Evolutionary conservation across 2,797 vertebrate genomes (phyloP), one percentile per base, ranked within the genome.

Genomic region (Silurus lanzhouensis): DNA sequence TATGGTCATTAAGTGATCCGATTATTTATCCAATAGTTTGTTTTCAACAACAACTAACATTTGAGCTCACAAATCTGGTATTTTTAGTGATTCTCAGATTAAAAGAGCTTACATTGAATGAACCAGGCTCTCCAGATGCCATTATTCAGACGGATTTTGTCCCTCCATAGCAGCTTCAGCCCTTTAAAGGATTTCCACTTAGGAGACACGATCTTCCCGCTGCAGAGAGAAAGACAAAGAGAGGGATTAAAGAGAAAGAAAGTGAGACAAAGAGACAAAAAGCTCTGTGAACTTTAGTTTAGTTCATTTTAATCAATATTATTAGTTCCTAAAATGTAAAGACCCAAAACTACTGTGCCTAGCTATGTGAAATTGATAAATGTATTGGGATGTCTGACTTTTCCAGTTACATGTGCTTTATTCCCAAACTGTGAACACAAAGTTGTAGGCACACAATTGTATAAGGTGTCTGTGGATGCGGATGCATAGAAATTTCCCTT

Each of bases 151-250:
- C 98, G 98, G 86, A 99, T 99, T 94, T 99, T 99, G 90, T 99
- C 98, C 84, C 97, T 93, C 95, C 98, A 99, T 81, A 98, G 96
- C 91, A 99, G 89, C 82, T 95, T 94, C 91, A 99, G 95, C 17
- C 98, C 98, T 90, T 99, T 99, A 91, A 99, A 99, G 83, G 97
- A 97, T 93, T 99, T 99, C 98, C 98, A 99, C 91, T 99, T 99
- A 2, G 98, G 98, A 75, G 98, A 99, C 9, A 97, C 97, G 75
- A 99, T 95, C 88, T 98, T 98, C 86, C 97, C 97, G 82, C 98
- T 99, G 92, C 48, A 84, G 48, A 83, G 66, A 87, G 52, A 76
- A 19, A 71, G 1, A 77, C 13, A 71, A 20, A 79, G 20, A 46
- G 19, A 44, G 19, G 44, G 57, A 78, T 0, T 7, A 52, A 27